phyloP scores from a whole-genome alignment of 2,888 invertebrate species.

The Chrysomela aeneicollis region DNA sequence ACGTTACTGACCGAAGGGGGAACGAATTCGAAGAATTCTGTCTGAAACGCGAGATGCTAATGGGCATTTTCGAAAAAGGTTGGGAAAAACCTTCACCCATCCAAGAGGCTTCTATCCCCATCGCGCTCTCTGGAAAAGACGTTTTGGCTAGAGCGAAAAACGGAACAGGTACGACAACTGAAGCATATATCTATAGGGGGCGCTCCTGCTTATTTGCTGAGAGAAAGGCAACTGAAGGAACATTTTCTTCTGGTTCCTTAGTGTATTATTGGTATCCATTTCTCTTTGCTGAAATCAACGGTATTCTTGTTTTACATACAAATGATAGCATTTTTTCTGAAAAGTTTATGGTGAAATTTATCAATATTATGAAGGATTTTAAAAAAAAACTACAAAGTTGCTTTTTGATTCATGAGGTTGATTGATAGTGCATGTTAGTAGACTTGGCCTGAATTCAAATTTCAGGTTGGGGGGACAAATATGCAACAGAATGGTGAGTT shows the following conservation, averaged over 20 bases:
- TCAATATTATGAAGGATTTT: no score
- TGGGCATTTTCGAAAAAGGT: constrained; percentile 99
- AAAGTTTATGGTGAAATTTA: no score
- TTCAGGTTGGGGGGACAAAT: constrained; percentile 49
- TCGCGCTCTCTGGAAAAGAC: constrained; percentile 97
- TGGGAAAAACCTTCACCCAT: constrained; percentile 99
- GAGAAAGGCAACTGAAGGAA: no score
- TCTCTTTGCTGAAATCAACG: no score
- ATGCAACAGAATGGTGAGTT: constrained; percentile 53
- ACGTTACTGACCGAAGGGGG: constrained; percentile 98
- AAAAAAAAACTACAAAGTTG: no score
- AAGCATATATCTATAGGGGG: no score
- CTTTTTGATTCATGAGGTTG: constrained; percentile 1
- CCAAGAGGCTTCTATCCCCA: constrained; percentile 99
- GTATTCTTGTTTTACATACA: no score
- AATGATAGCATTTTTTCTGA: no score
- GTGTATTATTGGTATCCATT: no score
- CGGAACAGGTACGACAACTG: constrained; percentile 83
- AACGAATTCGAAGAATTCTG: constrained; percentile 99
- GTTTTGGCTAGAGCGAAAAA: constrained; percentile 98
- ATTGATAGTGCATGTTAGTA: constrained; percentile 49
- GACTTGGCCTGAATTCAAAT: constrained; percentile 42
- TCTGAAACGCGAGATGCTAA: constrained; percentile 93
- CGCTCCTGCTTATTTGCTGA: no score
- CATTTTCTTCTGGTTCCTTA: no score